Percentiles rank a stretch among this genome's conserved stretches.
Evolutionary conservation across 1,140 invertebrate genomes (phyloP).

Genomic region (Asobara japonica): DNA sequence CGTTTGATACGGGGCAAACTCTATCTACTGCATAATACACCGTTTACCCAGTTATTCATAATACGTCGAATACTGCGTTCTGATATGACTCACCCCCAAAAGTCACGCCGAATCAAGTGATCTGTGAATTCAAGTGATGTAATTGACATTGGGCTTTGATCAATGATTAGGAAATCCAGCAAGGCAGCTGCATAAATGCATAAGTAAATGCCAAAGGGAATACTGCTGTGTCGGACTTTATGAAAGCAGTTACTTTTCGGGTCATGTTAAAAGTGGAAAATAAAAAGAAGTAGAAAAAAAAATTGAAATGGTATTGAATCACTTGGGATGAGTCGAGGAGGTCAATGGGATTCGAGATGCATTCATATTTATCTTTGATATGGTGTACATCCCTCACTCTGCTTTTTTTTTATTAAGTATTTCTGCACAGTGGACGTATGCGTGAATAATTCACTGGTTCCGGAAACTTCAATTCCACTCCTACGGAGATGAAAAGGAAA

Average conservation of each 20-base stretch:
- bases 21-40: neutral
- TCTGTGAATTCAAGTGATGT: neutral
- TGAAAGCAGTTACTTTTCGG: neutral
- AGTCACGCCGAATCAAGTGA: neutral
- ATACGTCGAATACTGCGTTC: neutral
- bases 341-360: neutral
- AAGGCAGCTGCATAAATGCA: constrained; percentile 26
- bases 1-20: neutral
- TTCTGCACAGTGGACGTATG: neutral
- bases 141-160: constrained; percentile 24
- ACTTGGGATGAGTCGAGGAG: neutral
- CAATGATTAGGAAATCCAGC: constrained; percentile 5
- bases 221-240: constrained; percentile 17
- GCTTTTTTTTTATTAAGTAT: neutral
- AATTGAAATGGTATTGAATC: neutral
- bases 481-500: neutral
- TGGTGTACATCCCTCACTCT: neutral
- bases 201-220: neutral
- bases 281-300: neutral
- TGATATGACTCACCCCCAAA: neutral
- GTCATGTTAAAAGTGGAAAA: neutral
- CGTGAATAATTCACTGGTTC: constrained; percentile 1
- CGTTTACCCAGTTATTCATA: neutral
- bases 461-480: neutral
- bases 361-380: neutral